Conservation (phyloP, 2,113 vertebrate species). For the Erpornis zantholeuca region DNA sequence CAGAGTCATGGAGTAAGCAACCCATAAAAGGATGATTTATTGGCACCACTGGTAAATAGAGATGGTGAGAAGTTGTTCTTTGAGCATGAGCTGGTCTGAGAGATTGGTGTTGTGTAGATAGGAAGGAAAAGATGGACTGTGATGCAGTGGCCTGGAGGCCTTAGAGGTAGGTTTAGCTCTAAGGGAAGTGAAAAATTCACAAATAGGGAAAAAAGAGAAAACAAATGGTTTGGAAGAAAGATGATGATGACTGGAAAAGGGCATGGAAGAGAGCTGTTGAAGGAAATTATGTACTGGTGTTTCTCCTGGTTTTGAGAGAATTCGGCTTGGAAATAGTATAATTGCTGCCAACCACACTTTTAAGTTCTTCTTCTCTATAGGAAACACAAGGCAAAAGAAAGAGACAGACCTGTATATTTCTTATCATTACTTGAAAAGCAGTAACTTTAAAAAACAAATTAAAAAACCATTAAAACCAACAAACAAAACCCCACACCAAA, state of each 20-base stretch:
- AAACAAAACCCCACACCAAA: background rate
- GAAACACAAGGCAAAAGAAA: background rate
- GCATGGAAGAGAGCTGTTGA: background rate
- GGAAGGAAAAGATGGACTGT: background rate
- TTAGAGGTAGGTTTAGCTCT: background rate
- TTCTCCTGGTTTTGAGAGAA: background rate
- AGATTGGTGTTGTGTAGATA: rapidly evolving
- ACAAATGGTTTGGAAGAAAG: background rate
- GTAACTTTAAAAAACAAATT: background rate
- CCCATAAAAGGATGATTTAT: rapidly evolving
- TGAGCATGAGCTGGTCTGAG: background rate
- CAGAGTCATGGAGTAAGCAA: background rate
- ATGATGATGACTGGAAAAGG: background rate
- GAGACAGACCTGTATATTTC: background rate
- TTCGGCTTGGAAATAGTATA: background rate
- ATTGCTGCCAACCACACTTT: background rate
- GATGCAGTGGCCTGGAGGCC: background rate
- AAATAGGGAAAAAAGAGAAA: background rate
- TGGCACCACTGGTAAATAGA: rapidly evolving
- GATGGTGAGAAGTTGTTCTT: background rate
- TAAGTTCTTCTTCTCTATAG: background rate
- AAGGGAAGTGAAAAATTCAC: background rate
- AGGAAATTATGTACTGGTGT: background rate
- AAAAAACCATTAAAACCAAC: background rate
- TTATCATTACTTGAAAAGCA: background rate